These are phyloP conservation scores for Harpalus rufipes DNA, from an alignment of 2,888 invertebrate species.

Conservation along the genomic window DNA sequence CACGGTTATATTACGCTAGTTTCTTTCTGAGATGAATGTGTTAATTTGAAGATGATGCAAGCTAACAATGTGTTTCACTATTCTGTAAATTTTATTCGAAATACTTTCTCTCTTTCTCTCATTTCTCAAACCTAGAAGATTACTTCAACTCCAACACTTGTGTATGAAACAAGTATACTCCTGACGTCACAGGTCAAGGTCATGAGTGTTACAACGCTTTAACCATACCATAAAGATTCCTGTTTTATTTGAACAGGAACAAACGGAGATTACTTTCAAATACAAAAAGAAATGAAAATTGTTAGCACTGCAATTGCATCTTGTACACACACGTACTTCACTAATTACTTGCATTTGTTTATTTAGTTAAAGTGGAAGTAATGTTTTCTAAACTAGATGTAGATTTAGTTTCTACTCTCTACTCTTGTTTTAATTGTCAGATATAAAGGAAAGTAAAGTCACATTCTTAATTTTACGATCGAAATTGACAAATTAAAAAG, in stretches of 20 bases:
- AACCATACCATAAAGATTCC: constrained; percentile 39
- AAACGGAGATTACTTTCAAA: constrained; percentile 37
- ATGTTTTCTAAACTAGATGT: background rate
- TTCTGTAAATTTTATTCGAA: constrained; percentile 40
- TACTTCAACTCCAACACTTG: constrained; percentile 54
- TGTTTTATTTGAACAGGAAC: constrained; percentile 44
- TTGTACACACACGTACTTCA: constrained; percentile 35
- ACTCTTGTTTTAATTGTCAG: background rate
- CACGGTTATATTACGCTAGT: background rate
- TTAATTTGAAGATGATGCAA: constrained; percentile 26
- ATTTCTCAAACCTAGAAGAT: constrained; percentile 32
- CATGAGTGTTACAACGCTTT: constrained; percentile 38
- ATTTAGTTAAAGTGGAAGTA: background rate
- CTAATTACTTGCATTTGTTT: constrained; percentile 11
- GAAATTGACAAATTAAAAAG: no score
- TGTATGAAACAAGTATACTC: constrained; percentile 31
- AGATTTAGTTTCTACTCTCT: background rate
- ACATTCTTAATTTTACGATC: background rate
- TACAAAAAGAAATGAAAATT: constrained; percentile 48
- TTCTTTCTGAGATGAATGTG: background rate
- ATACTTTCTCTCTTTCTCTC: constrained; percentile 54
- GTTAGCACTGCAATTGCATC: constrained; percentile 14
- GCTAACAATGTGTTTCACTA: constrained; percentile 23
- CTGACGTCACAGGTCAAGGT: constrained; percentile 45
- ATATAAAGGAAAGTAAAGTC: background rate